Base-by-base conservation (phyloP, 2,888 invertebrate genomes). In the Anagyrus pseudococci region DNA sequence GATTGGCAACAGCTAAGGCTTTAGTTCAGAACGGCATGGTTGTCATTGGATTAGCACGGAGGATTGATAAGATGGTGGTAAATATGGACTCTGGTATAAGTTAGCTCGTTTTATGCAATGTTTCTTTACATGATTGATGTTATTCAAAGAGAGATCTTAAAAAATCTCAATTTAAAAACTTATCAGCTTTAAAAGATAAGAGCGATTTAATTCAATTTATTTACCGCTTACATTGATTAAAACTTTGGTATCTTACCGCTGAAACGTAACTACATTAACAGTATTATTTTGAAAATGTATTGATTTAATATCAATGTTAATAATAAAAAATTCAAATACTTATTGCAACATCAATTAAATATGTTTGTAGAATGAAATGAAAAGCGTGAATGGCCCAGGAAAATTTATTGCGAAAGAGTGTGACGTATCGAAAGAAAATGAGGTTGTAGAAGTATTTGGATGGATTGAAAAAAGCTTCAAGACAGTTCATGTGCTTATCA, bases 31-130 rank as follows among this genome's bases (percentile, higher is more conserved):
- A 81, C 4, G 88, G 87, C 1, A 75, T 83, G 75, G 81, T 80
- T 44, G 87, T 88, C 0, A 80, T 85, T 0, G 86, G 84, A 0
- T 76, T 86, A 64, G 85, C 85, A 0, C 77, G 86, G 54, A 82
- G 84, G 49, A 74, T 81, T 2, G 82, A 84, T 2, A 76, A 77
- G 37, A 79, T 87, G 37, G 75, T 83, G 68, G 81, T 71, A 48
- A 13, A 13, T 29, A 37, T 10, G 15, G 8, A 37, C 29, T 29
- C 29, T 4, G 29, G 29, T 29, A 10, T 29, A 10, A 4, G 10
- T 29, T 7, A 7, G 29, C 4, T 29, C 4, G 29, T 29, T 29
- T 7, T 10, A 7, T 29, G 10, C 10, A 7, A 7, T 7, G 10
- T 37, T 8, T 37, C 3, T 8, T 37, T 4, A 37, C 4, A 37